Percentiles rank a stretch among this genome's conserved stretches.
Evolutionary conservation across 2,888 invertebrate genomes (phyloP).

Genomic region (Hemicrepidius hirtus): DNA sequence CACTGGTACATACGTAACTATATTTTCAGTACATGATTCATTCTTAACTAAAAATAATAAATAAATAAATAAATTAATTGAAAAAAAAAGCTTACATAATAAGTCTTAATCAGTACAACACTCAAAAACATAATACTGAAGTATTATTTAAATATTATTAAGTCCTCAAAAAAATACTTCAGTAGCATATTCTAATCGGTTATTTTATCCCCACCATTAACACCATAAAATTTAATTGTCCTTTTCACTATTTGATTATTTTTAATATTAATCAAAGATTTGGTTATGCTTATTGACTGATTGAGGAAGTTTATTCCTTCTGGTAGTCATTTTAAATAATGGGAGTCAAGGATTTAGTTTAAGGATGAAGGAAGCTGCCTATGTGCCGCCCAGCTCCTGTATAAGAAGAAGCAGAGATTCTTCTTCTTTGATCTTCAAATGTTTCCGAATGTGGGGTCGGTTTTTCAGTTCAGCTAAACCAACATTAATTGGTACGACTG

Average conservation of each 20-base stretch:
- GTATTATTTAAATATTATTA: background rate
- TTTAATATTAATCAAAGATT: too few relatives aligned
- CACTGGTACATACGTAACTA: conserved; percentile 5
- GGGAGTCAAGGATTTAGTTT: background rate
- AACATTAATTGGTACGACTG: too few relatives aligned
- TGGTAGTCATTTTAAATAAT: too few relatives aligned
- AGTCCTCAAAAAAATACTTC: conserved; percentile 18
- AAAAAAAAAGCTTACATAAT: background rate
- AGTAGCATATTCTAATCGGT: background rate
- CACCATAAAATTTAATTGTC: conserved; percentile 14
- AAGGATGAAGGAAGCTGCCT: too few relatives aligned
- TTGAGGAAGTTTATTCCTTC: too few relatives aligned
- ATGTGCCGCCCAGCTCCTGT: too few relatives aligned
- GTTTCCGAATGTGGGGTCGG: too few relatives aligned
- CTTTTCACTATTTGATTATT: background rate
- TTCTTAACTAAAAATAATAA: conserved; percentile 7
- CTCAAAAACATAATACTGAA: conserved; percentile 10
- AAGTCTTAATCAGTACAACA: background rate
- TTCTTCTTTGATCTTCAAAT: too few relatives aligned
- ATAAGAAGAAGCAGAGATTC: too few relatives aligned
- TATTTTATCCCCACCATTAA: conserved; percentile 16
- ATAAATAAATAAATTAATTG: conserved; percentile 21
- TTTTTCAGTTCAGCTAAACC: too few relatives aligned
- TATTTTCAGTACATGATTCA: conserved; percentile 19
- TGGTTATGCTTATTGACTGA: too few relatives aligned